These are phyloP conservation scores for Notechis scutatus DNA, from an alignment of 2,113 vertebrate species.

Conservation along the genomic window DNA sequence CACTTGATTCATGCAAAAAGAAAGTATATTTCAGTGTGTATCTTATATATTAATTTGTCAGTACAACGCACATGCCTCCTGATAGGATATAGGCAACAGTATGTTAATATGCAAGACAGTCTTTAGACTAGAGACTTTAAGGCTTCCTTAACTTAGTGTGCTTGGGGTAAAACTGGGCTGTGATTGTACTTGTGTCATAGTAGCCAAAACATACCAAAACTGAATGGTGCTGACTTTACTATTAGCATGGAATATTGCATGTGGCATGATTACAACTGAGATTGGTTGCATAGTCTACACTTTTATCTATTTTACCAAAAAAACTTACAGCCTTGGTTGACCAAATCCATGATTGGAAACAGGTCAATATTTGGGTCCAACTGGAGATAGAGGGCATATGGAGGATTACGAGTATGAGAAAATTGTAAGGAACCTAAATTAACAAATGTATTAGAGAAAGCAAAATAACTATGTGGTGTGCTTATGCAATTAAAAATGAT, in stretches of 20 bases:
- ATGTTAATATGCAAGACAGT: not conserved
- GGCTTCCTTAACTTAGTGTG: not conserved
- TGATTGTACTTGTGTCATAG: not conserved
- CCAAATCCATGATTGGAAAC: not conserved
- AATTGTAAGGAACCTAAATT: not conserved
- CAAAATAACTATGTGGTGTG: not conserved
- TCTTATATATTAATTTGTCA: not conserved
- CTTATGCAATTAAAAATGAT: not conserved
- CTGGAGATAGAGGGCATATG: not conserved
- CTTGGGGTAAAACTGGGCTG: not conserved
- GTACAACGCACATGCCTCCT: not conserved
- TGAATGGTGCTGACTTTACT: not conserved
- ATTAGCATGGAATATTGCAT: not conserved
- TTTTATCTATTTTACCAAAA: not conserved
- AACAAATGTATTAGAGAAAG: not conserved
- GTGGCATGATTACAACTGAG: not conserved
- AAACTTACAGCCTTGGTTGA: not conserved
- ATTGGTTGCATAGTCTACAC: not conserved
- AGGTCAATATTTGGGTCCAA: not conserved
- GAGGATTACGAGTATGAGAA: not conserved
- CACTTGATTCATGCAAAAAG: not conserved
- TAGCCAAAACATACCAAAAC: not conserved
- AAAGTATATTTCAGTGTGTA: not conserved
- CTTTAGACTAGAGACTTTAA: not conserved
- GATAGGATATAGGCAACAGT: not conserved